phyloP scores from a whole-genome alignment of 2,113 vertebrate genomes.

The Lepidothrix coronata region DNA sequence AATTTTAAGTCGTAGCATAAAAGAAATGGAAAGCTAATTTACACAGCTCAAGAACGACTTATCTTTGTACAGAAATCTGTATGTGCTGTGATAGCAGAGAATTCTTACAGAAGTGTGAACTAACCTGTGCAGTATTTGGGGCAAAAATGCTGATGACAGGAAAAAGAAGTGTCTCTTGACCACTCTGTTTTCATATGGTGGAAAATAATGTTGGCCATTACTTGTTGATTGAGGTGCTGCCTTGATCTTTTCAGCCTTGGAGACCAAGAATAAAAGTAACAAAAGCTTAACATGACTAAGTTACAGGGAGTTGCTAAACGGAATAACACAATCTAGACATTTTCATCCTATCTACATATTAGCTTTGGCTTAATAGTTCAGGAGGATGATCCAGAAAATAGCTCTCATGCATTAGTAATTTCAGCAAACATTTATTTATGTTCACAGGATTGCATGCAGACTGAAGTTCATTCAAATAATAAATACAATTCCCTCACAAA shows the following conservation, averaged over 20 bases:
- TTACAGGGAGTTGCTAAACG: neutral
- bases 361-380: conserved; percentile 4
- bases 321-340: neutral
- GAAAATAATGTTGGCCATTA: neutral
- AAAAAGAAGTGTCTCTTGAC: neutral
- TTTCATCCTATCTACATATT: neutral
- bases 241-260: neutral
- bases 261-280: neutral
- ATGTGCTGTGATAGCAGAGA: neutral
- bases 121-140: neutral
- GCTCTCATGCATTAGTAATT: neutral
- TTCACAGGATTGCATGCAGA: neutral
- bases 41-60: neutral
- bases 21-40: conserved; percentile 1
- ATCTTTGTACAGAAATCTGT: neutral
- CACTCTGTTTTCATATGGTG: neutral
- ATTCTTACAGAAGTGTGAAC: neutral
- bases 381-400: conserved; percentile 23
- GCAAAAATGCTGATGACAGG: neutral
- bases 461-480: neutral
- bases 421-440: neutral
- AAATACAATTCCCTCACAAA: neutral
- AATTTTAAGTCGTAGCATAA: neutral
- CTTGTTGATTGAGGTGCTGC: neutral
- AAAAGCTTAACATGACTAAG: neutral